phyloP scores from a whole-genome alignment of 2,888 invertebrate genomes.

The Tanypteryx hageni region DNA sequence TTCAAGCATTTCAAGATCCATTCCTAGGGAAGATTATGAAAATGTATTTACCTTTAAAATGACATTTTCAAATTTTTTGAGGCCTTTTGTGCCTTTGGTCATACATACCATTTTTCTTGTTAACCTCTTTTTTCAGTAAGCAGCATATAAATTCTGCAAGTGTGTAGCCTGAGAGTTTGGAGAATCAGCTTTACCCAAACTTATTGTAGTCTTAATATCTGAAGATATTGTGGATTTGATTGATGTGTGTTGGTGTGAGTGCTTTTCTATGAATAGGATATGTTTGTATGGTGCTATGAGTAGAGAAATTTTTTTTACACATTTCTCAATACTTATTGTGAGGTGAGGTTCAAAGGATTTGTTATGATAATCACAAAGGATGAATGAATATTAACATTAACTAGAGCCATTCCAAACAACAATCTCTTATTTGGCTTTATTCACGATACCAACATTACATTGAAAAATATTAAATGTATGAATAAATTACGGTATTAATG shows the following conservation, averaged over 20 bases:
- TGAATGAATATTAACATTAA: conserved; percentile 30
- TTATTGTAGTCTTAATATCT: conserved; percentile 19
- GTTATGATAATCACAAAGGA: conserved; percentile 8
- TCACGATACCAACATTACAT: conserved; percentile 37
- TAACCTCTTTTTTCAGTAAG: conserved; percentile 36
- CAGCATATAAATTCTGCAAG: not conserved
- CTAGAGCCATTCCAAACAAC: conserved; percentile 28
- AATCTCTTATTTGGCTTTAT: conserved; percentile 32
- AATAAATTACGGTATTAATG: not conserved
- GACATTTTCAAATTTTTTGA: conserved; percentile 30
- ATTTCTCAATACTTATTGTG: conserved; percentile 50
- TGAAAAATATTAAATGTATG: conserved; percentile 24
- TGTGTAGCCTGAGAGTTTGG: conserved; percentile 6
- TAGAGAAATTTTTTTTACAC: conserved; percentile 44
- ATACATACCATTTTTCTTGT: conserved; percentile 4
- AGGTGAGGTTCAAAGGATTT: not conserved
- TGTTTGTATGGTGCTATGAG: conserved; percentile 59
- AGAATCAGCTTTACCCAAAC: conserved; percentile 5
- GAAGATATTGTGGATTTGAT: conserved; percentile 30
- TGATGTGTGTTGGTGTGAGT: conserved; percentile 23
- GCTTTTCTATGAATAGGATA: conserved; percentile 37
- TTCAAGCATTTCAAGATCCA: conserved; percentile 43
- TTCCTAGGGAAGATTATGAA: not conserved
- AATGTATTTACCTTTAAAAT: conserved; percentile 14
- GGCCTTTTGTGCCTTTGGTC: conserved; percentile 52